Percentiles rank a stretch among this genome's conserved stretches.
Evolutionary conservation across 2,797 vertebrate species (phyloP).

Genomic region (Tangara arthus): DNA sequence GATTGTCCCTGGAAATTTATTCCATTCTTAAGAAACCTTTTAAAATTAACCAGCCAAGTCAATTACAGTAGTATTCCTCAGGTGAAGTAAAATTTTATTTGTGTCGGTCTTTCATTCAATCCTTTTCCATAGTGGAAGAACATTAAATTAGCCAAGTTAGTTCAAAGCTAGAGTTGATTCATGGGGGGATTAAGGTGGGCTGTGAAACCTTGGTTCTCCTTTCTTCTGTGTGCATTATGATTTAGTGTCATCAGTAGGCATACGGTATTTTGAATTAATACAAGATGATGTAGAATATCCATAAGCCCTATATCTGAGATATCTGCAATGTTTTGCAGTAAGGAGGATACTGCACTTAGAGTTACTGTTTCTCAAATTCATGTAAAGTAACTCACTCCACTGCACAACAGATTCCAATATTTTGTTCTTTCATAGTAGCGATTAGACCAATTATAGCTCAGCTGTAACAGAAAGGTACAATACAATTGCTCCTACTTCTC

Average conservation of each 20-base stretch:
- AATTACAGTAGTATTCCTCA: not conserved
- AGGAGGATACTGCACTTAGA: not conserved
- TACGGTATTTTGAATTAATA: not conserved
- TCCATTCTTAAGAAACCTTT: not conserved
- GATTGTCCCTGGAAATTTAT: not conserved
- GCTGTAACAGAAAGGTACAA: conserved; percentile 52
- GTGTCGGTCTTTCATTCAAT: not conserved
- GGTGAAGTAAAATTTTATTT: not conserved
- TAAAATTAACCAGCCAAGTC: not conserved
- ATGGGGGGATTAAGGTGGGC: not conserved
- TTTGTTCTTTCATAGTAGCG: conserved; percentile 34
- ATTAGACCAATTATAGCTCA: conserved; percentile 39
- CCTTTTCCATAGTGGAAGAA: not conserved
- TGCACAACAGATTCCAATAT: not conserved
- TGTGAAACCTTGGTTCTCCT: not conserved
- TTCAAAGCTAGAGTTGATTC: not conserved
- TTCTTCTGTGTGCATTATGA: not conserved
- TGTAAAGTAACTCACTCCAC: not conserved
- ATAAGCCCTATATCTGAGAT: not conserved
- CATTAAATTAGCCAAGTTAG: not conserved
- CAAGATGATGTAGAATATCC: not conserved
- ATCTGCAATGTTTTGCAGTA: not conserved
- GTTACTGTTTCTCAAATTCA: conserved; percentile 1
- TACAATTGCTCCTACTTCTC: conserved; percentile 51
- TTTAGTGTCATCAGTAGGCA: not conserved